These are phyloP conservation scores for Subacronicta megacephala DNA, from an alignment of 2,888 invertebrate species.

Conservation along the genomic window DNA sequence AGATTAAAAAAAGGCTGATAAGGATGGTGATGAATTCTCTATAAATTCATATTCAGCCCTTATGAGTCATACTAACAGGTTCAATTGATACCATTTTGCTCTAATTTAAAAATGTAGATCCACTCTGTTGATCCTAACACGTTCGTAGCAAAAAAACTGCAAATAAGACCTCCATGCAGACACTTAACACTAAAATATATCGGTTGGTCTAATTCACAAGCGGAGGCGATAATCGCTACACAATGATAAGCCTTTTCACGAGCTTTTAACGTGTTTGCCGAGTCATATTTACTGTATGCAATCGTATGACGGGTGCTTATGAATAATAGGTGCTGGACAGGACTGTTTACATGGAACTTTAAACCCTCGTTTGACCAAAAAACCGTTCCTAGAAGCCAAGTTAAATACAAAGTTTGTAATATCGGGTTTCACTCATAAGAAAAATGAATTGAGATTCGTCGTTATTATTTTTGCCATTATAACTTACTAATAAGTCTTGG, in stretches of 20 bases:
- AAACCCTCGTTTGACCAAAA: neutral
- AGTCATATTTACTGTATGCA: constrained; percentile 34
- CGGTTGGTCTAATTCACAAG: constrained; percentile 66
- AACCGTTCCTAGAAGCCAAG: neutral
- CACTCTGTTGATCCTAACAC: neutral
- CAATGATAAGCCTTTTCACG: constrained; percentile 62
- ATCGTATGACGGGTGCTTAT: neutral
- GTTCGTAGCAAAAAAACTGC: constrained; percentile 25
- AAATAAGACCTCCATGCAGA: constrained; percentile 61
- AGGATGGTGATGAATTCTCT: too few species aligned
- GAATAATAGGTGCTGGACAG: neutral
- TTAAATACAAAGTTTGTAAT: too few species aligned
- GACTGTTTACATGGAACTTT: neutral
- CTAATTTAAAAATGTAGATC: neutral
- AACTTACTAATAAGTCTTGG: too few species aligned
- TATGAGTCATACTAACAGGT: neutral
- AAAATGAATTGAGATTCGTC: too few species aligned
- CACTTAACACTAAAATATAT: constrained; percentile 69
- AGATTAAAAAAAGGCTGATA: too few species aligned
- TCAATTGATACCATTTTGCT: neutral
- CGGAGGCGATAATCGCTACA: constrained; percentile 65
- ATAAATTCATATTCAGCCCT: too few species aligned
- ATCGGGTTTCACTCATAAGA: too few species aligned
- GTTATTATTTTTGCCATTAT: too few species aligned
- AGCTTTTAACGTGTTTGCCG: constrained; percentile 57